A percentile compares a stretch with the other conserved stretches of the same genome.
phyloP scores from a whole-genome alignment of 2,888 invertebrate genomes.

The Dryocosmus kuriphilus region DNA sequence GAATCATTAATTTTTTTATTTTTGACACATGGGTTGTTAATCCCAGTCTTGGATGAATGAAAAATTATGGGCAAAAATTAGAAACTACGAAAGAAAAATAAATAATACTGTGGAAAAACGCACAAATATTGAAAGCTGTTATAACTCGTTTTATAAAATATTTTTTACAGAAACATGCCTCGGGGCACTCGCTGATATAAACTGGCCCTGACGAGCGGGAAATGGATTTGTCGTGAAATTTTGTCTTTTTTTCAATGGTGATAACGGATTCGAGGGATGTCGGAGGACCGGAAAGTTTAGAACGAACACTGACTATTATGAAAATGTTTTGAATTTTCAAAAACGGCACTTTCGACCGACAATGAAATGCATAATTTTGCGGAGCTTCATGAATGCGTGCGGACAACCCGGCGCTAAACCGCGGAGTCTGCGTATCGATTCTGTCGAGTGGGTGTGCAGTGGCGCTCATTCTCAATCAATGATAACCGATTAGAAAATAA shows the following conservation, averaged over 20 bases:
- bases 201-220: constrained; percentile 36
- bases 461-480: constrained; percentile 52
- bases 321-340: constrained; percentile 4
- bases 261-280: constrained; percentile 1
- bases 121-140: neutral
- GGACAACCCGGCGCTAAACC: constrained; percentile 44
- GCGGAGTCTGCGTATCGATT: constrained; percentile 56
- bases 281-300: neutral
- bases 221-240: neutral
- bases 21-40: neutral
- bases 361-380: neutral
- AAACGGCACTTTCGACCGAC: neutral
- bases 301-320: neutral
- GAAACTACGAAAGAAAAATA: neutral
- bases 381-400: constrained; percentile 32
- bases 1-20: neutral
- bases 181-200: constrained; percentile 11
- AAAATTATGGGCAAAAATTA: neutral
- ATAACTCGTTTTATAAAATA: neutral
- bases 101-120: neutral
- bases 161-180: neutral
- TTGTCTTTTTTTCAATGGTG: neutral
- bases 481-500: neutral
- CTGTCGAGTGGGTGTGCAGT: constrained; percentile 54
- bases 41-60: neutral